Evolutionary conservation across 2,888 invertebrate genomes (phyloP), one percentile per base, ranked within the genome.

Genomic region (Rutpela maculata): DNA sequence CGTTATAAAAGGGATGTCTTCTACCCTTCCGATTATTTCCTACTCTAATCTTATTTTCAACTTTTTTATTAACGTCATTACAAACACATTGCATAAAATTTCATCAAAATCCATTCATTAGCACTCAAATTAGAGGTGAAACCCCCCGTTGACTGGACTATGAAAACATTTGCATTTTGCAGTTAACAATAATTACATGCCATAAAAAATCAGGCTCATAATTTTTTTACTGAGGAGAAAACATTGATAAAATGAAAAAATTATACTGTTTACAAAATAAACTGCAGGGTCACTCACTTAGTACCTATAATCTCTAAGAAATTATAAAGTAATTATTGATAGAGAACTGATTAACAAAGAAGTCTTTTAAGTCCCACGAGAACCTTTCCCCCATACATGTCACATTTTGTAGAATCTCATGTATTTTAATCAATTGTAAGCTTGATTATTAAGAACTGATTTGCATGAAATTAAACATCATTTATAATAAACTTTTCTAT

Each of bases 371-470:
- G 15, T 65, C 35, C 18, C 65, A 38, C 38, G 43, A 38, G 65
- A 65, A 18, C n/a, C 1, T 17, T 1, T 65, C 18, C 43, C 65
- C 31, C n/a, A n/a, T 17, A 43, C 43, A 65, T 65, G 65, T 65
- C 18, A 19, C 65, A 65, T 38, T 65, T 65, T 65, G 9, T 35
- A 65, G 65, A 65, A 65, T 65, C 43, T 43, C 65, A 65, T 65
- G 65, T 65, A 65, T 65, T 65, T 65, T 65, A 65, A 65, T 65
- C 65, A 65, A 65, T 65, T 65, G 43, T 65, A 65, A 17, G 65
- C 19, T 59, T 38, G 38, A 70, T 60, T 70, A 70, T 70, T 70
- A 50, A 69, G 43, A 60, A 70, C 43, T 70, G 70, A 70, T 70
- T 60, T 50, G 59, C 70, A 70, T 70, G 70, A 70, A 70, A 70